Conservation (phyloP, 1,140 invertebrate species). For the Amphibalanus amphitrite region DNA sequence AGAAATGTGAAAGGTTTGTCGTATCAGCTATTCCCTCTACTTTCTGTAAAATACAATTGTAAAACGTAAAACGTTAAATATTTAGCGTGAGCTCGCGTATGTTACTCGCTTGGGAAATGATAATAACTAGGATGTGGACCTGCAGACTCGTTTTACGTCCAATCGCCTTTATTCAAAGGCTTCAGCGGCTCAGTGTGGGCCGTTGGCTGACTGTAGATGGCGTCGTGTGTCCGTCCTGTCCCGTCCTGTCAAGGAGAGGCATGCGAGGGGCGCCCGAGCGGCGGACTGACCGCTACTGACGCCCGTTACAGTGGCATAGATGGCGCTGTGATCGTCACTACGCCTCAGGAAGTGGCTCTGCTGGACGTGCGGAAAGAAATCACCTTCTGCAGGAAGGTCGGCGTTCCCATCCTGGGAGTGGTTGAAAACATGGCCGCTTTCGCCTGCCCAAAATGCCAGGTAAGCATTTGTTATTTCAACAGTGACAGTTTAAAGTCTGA, state of each 20-base stretch:
- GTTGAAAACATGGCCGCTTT: conserved; percentile 85
- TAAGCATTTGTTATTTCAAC: conserved; percentile 21
- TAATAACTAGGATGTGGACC: no score
- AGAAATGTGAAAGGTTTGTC: background rate
- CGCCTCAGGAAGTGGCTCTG: conserved; percentile 67
- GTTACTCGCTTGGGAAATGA: no score
- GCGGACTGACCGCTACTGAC: background rate
- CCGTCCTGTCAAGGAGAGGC: background rate
- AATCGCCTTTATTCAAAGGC: no score
- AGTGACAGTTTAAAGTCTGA: background rate
- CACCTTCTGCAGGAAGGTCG: conserved; percentile 71
- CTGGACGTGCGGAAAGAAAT: conserved; percentile 88
- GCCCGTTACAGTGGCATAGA: conserved; percentile 33
- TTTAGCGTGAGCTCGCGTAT: no score
- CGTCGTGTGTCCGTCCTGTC: background rate
- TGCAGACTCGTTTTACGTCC: no score
- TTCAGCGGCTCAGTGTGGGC: no score
- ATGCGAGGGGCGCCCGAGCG: no score
- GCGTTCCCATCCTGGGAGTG: conserved; percentile 64
- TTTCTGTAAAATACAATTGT: background rate
- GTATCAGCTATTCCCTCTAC: background rate
- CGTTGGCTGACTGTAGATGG: background rate
- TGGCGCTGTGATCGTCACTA: conserved; percentile 72
- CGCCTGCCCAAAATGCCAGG: conserved; percentile 73
- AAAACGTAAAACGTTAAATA: no score